Evolutionary conservation across 1,140 invertebrate species (phyloP).

Genomic region (Drosophila pruinosa): DNA sequence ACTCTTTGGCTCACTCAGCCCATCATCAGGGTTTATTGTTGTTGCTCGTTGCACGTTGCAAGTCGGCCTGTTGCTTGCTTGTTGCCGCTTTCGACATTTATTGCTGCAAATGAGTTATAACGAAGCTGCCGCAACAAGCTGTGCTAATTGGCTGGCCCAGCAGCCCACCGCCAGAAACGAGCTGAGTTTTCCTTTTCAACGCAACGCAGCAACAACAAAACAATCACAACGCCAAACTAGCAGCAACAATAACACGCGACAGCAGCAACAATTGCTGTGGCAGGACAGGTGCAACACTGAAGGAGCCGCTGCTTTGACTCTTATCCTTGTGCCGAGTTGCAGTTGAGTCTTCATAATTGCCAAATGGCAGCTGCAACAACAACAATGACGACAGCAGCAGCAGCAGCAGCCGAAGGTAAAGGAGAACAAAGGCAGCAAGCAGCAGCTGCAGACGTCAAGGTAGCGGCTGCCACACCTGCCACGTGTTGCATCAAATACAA

Average conservation of each 20-base stretch:
- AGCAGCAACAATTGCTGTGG: slow-evolving; percentile 14
- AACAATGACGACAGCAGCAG: slow-evolving; percentile 14
- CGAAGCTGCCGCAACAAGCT: slow-evolving; percentile 24
- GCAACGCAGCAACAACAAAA: not conserved
- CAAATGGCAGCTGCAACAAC: slow-evolving; percentile 24
- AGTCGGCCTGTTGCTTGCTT: slow-evolving; percentile 6
- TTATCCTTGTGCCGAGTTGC: slow-evolving; percentile 42
- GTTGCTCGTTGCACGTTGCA: not conserved
- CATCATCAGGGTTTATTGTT: slow-evolving; percentile 14
- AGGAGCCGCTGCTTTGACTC: slow-evolving; percentile 21
- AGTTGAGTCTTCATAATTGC: slow-evolving; percentile 51
- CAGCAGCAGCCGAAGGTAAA: slow-evolving; percentile 6
- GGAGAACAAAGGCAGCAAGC: slow-evolving; percentile 5
- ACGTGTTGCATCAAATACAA: slow-evolving; percentile 54
- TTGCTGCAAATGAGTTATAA: slow-evolving; percentile 47
- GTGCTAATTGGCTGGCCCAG: slow-evolving; percentile 33
- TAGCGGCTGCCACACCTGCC: slow-evolving; percentile 59
- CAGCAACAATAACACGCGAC: slow-evolving; percentile 49
- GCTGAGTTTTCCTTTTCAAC: slow-evolving; percentile 22
- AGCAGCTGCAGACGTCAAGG: slow-evolving; percentile 30
- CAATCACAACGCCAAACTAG: not conserved
- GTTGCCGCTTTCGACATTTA: slow-evolving; percentile 40
- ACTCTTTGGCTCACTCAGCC: not conserved
- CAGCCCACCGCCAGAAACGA: slow-evolving; percentile 7
- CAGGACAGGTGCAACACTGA: slow-evolving; percentile 53